Conservation (phyloP, 2,888 invertebrate species). For the Emmelina monodactyla region DNA sequence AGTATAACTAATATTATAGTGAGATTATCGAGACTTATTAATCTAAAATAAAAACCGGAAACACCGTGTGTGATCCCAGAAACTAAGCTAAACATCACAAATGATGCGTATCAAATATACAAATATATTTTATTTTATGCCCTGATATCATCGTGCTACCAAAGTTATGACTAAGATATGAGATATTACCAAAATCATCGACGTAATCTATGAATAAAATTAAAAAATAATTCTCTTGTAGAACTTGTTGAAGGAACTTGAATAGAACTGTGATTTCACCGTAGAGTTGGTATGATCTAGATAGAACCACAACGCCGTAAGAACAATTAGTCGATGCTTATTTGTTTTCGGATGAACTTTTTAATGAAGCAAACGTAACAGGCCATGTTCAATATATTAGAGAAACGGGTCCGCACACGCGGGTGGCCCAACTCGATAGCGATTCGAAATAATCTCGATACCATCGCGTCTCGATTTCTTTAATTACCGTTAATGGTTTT, state of each 20-base stretch:
- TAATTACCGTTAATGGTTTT: constrained; percentile 59
- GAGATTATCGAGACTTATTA: constrained; percentile 17
- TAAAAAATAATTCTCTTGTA: too few species aligned
- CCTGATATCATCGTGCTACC: constrained; percentile 39
- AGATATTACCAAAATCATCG: constrained; percentile 23
- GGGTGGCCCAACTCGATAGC: constrained; percentile 52
- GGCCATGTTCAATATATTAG: constrained; percentile 59
- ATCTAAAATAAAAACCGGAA: constrained; percentile 27
- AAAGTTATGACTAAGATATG: constrained; percentile 24
- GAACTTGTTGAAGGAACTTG: too few species aligned
- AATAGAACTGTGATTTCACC: too few species aligned
- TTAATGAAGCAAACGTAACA: too few species aligned
- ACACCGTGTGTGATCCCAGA: constrained; percentile 44
- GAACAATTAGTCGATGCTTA: too few species aligned
- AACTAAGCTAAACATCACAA: constrained; percentile 15
- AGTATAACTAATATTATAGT: background rate
- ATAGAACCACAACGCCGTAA: too few species aligned
- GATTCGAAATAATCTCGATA: constrained; percentile 50
- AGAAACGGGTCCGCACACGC: constrained; percentile 26
- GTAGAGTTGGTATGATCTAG: too few species aligned
- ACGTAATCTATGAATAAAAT: too few species aligned
- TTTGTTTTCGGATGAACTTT: too few species aligned
- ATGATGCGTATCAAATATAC: constrained; percentile 21
- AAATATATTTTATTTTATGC: constrained; percentile 30
- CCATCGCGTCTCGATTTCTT: constrained; percentile 48